A percentile compares a stretch with the other conserved stretches of the same genome.
Conservation (phyloP, 2,888 invertebrate species). For the Aricia artaxerxes region DNA sequence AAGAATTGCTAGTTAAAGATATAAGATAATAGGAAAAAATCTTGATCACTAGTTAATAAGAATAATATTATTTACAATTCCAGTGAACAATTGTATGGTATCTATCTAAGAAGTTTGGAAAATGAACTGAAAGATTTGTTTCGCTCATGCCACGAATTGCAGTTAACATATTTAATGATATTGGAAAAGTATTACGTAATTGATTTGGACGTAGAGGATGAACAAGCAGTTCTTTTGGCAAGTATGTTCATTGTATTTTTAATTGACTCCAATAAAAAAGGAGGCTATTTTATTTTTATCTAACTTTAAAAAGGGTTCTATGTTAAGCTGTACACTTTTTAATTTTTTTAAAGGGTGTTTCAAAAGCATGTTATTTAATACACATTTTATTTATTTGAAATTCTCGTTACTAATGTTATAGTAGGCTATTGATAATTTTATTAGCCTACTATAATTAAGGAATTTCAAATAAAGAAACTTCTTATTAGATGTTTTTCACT, state of each 20-base stretch:
- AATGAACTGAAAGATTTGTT: slow-evolving; percentile 67
- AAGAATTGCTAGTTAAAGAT: too few species aligned
- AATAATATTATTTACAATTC: slow-evolving; percentile 30
- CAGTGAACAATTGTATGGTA: slow-evolving; percentile 68
- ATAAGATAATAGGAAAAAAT: not conserved
- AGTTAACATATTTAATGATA: slow-evolving; percentile 63
- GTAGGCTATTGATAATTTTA: too few species aligned
- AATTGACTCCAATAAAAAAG: too few species aligned
- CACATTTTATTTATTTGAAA: too few species aligned
- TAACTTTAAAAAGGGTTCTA: not conserved
- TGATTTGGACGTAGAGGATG: slow-evolving; percentile 56
- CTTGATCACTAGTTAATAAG: not conserved
- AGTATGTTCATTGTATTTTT: slow-evolving; percentile 48
- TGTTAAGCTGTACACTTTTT: not conserved
- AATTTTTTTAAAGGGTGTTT: too few species aligned
- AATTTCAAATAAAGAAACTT: too few species aligned
- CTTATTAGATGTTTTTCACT: too few species aligned
- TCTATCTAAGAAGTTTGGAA: slow-evolving; percentile 53
- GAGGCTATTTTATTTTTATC: not conserved
- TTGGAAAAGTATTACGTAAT: slow-evolving; percentile 67
- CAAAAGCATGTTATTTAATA: too few species aligned
- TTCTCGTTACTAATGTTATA: too few species aligned
- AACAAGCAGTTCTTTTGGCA: slow-evolving; percentile 60
- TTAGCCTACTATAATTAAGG: too few species aligned
- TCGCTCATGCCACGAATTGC: slow-evolving; percentile 66